Evolutionary conservation across 2,113 vertebrate genomes (phyloP).

Genomic region (Ammodramus savannarum): DNA sequence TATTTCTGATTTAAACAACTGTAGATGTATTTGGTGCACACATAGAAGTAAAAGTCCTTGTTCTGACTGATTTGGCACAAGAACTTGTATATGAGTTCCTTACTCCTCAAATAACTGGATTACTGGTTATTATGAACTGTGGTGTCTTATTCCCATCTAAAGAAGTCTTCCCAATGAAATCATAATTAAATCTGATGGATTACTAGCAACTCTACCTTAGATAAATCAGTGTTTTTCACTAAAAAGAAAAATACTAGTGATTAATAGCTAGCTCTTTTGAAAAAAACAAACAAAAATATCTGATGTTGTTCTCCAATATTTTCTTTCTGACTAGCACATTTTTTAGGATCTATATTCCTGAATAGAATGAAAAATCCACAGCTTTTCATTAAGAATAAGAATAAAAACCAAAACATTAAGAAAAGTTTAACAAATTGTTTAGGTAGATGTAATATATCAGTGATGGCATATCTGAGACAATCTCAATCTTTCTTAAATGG

Average conservation of each 20-base stretch:
- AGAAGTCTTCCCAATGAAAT: neutral
- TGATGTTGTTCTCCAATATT: neutral
- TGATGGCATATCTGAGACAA: neutral
- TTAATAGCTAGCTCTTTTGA: neutral
- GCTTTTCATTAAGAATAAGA: neutral
- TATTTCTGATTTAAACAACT: slow-evolving; percentile 12
- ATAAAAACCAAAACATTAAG: neutral
- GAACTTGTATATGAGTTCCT: neutral
- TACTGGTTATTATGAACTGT: neutral
- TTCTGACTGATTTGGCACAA: neutral
- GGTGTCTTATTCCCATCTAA: neutral
- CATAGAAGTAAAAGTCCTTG: neutral
- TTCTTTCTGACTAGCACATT: neutral
- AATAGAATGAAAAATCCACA: neutral
- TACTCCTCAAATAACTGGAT: neutral
- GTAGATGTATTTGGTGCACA: neutral
- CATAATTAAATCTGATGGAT: neutral
- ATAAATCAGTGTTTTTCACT: neutral
- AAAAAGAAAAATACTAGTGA: neutral
- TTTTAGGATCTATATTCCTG: neutral
- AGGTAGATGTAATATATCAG: neutral
- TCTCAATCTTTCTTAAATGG: neutral
- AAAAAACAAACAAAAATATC: neutral
- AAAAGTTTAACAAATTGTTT: neutral
- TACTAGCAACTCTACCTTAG: neutral